These are phyloP conservation scores for Portunus trituberculatus DNA, from an alignment of 1,140 invertebrate genomes.

Conservation along the genomic window DNA sequence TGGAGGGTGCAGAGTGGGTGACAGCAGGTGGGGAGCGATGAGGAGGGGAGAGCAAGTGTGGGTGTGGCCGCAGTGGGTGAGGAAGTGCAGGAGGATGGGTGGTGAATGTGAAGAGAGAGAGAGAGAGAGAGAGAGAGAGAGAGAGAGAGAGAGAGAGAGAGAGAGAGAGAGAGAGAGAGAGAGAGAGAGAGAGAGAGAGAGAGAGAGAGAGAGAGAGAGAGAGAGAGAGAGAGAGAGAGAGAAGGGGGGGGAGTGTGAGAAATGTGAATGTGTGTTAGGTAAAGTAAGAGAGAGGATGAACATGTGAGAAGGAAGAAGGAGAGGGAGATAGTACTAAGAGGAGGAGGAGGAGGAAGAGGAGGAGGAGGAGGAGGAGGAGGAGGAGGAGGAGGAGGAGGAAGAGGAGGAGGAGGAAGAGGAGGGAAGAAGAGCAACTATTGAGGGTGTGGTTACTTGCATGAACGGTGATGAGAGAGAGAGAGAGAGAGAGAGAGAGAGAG, in stretches of 20 bases:
- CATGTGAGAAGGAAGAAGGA: neutral
- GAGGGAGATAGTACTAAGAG: neutral
- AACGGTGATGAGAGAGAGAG: too few relatives aligned
- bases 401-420: too few relatives aligned
- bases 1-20: neutral
- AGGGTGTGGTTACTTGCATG: too few relatives aligned
- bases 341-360: too few relatives aligned
- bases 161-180: neutral
- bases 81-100: too few relatives aligned
- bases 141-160: conserved; percentile 10
- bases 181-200: conserved; percentile 4
- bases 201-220: neutral
- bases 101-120: too few relatives aligned
- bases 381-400: too few relatives aligned
- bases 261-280: neutral
- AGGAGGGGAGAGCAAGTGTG: too few relatives aligned
- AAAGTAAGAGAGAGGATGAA: neutral
- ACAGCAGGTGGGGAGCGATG: neutral
- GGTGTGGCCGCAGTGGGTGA: too few relatives aligned
- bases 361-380: too few relatives aligned
- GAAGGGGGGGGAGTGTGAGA: neutral
- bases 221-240: neutral
- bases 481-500: too few relatives aligned
- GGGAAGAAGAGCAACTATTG: too few relatives aligned
- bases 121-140: neutral